Conservation (phyloP, 2,113 vertebrate species). For the Pogonocichla stellata region DNA sequence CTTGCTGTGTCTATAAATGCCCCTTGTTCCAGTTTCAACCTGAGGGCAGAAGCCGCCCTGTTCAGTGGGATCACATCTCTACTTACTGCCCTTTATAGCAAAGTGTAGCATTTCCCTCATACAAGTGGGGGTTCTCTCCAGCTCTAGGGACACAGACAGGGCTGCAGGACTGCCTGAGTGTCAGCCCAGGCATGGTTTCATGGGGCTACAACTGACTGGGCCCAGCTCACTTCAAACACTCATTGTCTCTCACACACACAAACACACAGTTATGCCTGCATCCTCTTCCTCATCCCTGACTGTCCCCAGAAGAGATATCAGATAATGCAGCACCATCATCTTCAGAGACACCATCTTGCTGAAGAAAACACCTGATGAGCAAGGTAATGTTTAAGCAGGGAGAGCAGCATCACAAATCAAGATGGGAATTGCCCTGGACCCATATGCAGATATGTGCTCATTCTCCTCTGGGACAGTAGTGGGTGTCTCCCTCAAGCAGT, state of each 20-base stretch:
- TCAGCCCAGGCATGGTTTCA: not conserved
- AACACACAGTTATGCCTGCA: not conserved
- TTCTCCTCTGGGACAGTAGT: not conserved
- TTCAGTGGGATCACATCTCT: not conserved
- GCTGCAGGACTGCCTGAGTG: not conserved
- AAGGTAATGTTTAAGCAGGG: not conserved
- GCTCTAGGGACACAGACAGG: not conserved
- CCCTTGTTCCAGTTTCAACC: not conserved
- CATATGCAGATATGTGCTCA: rapidly evolving
- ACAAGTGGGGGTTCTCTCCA: not conserved
- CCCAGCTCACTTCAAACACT: not conserved
- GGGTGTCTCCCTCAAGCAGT: not conserved
- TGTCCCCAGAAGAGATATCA: not conserved
- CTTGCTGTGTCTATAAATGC: not conserved
- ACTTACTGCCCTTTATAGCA: not conserved
- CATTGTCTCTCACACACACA: not conserved
- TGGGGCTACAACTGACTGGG: not conserved
- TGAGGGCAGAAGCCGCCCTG: not conserved
- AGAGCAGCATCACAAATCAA: not conserved
- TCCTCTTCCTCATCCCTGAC: not conserved
- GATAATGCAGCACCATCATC: not conserved
- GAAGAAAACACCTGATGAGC: not conserved
- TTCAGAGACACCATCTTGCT: not conserved
- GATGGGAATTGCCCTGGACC: not conserved
- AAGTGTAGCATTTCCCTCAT: not conserved